Evolutionary conservation across 2,113 vertebrate genomes (phyloP).

Genomic region (Typhlomys cinereus): DNA sequence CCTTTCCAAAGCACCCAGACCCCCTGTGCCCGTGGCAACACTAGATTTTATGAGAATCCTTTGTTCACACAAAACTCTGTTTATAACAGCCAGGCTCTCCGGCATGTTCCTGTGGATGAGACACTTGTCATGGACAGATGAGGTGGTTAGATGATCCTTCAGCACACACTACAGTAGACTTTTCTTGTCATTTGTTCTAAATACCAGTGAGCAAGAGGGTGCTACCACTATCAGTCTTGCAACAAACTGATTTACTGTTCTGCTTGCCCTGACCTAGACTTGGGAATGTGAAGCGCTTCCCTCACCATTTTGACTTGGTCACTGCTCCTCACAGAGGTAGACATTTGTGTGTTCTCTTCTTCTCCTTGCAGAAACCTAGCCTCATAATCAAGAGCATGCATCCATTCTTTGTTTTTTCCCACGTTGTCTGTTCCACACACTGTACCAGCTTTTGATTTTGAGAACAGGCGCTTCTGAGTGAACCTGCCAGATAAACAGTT

Average conservation of each 20-base stretch:
- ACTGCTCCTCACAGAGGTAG: slow-evolving; percentile 33
- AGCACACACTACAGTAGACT: slow-evolving; percentile 41
- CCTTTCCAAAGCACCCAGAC: neutral
- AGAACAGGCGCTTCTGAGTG: neutral
- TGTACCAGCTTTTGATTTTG: neutral
- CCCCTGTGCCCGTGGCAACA: neutral
- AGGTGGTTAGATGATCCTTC: slow-evolving; percentile 27
- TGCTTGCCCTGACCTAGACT: slow-evolving; percentile 63
- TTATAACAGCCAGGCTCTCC: neutral
- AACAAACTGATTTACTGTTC: slow-evolving; percentile 59
- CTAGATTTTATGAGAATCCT: neutral
- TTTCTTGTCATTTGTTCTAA: slow-evolving; percentile 64
- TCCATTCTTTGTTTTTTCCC: neutral
- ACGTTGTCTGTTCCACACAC: neutral
- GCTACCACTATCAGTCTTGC: neutral
- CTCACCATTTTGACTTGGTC: slow-evolving; percentile 49
- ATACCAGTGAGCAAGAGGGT: slow-evolving; percentile 68
- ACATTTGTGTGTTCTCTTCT: neutral
- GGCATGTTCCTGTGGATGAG: neutral
- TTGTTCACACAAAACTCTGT: neutral
- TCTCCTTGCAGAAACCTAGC: neutral
- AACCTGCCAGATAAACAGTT: neutral
- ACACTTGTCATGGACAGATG: slow-evolving; percentile 5
- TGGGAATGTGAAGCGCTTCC: slow-evolving; percentile 64
- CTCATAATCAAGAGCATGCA: neutral